A percentile compares a stretch with the other conserved stretches of the same genome.
These are phyloP conservation scores for Pseudochromis fuscus DNA, from an alignment of 2,797 vertebrate species.

Conservation along the genomic window DNA sequence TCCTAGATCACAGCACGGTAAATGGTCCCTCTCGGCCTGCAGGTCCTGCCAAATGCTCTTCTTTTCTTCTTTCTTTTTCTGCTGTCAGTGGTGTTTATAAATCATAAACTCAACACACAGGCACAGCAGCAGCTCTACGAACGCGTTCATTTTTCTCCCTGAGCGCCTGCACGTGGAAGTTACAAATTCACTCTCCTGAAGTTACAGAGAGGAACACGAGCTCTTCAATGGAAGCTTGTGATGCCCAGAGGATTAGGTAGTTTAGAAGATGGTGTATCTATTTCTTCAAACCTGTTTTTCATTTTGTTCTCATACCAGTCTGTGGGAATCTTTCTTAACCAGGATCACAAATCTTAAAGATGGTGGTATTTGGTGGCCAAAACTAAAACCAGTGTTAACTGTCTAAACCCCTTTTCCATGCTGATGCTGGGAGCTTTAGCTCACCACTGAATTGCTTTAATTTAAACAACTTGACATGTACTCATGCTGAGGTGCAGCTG, in stretches of 20 bases:
- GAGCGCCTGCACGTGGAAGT: conserved; percentile 7
- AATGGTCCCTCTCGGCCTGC: conserved; percentile 47
- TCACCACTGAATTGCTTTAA: not conserved
- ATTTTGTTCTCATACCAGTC: too few relatives aligned
- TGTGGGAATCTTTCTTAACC: too few relatives aligned
- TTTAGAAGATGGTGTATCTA: not conserved
- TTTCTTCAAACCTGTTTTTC: too few relatives aligned
- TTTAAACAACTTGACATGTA: not conserved
- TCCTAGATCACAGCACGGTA: conserved; percentile 52
- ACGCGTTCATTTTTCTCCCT: conserved; percentile 20
- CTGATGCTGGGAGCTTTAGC: not conserved
- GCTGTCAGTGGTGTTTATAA: conserved; percentile 61
- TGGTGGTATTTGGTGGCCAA: not conserved
- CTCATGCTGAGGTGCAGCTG: not conserved
- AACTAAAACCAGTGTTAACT: not conserved
- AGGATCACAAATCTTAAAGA: not conserved
- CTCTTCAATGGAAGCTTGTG: conserved; percentile 8
- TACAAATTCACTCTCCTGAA: conserved; percentile 20
- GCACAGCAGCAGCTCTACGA: conserved; percentile 26
- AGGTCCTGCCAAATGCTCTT: conserved; percentile 55
- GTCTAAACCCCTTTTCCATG: too few relatives aligned
- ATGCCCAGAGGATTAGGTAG: not conserved
- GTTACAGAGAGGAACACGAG: conserved; percentile 3
- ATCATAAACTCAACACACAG: conserved; percentile 65
- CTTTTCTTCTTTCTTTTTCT: conserved; percentile 52